Percentiles rank a stretch among this genome's conserved stretches.
These are phyloP conservation scores for Oryzias sinensis DNA, from an alignment of 2,797 vertebrate genomes.

Conservation along the genomic window DNA sequence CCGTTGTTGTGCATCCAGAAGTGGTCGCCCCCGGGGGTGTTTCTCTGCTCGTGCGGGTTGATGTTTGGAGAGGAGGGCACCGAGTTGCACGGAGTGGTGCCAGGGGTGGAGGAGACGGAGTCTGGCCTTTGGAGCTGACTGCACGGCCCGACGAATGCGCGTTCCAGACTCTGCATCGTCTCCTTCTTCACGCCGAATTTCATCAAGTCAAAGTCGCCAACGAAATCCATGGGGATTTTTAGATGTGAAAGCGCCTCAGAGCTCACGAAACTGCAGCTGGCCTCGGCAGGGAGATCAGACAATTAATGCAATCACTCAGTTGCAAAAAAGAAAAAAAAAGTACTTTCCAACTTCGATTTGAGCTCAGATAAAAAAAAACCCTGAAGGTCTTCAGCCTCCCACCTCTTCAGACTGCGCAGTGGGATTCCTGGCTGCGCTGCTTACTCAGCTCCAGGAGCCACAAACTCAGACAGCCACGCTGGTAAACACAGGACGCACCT, in stretches of 20 bases:
- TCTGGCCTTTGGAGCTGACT: slow-evolving; percentile 89
- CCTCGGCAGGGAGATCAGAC: slow-evolving; percentile 47
- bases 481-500: slow-evolving; percentile 53
- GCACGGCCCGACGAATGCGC: slow-evolving; percentile 87
- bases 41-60: slow-evolving; percentile 89
- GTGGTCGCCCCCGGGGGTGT: slow-evolving; percentile 85
- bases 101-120: slow-evolving; percentile 93
- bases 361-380: slow-evolving; percentile 20
- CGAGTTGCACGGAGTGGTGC: slow-evolving; percentile 95
- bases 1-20: slow-evolving; percentile 94
- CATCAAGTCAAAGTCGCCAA: slow-evolving; percentile 94
- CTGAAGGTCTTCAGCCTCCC: slow-evolving; percentile 5
- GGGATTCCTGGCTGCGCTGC: slow-evolving; percentile 29
- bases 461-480: slow-evolving; percentile 8
- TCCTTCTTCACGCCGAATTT: slow-evolving; percentile 98
- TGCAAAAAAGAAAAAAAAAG: slow-evolving; percentile 6
- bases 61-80: slow-evolving; percentile 96
- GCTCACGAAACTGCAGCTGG: slow-evolving; percentile 69
- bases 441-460: slow-evolving; percentile 15
- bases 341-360: slow-evolving; percentile 57
- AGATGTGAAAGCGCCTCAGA: slow-evolving; percentile 86
- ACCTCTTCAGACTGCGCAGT: slow-evolving; percentile 14
- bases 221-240: slow-evolving; percentile 89
- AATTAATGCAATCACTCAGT: slow-evolving; percentile 59
- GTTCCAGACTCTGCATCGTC: slow-evolving; percentile 84